These are phyloP conservation scores for Batillaria attramentaria DNA, from an alignment of 1,140 invertebrate species.

Conservation along the genomic window DNA sequence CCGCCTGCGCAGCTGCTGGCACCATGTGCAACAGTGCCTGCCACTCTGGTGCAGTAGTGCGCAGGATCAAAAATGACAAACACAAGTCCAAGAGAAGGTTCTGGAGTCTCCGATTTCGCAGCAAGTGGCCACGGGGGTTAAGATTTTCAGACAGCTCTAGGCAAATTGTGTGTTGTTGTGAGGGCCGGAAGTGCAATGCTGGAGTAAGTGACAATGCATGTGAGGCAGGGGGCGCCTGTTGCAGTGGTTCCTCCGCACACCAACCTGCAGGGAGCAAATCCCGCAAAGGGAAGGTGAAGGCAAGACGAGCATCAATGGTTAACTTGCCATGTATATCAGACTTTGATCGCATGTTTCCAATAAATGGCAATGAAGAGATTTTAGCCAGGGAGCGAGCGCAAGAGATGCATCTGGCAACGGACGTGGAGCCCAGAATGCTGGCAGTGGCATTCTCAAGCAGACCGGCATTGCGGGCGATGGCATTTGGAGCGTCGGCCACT, in stretches of 20 bases:
- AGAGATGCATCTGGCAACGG: not conserved
- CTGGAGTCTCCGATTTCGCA: constrained; percentile 58
- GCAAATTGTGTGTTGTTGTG: constrained; percentile 1
- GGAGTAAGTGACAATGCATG: not conserved
- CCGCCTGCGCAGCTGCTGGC: constrained; percentile 4
- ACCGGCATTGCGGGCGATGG: not conserved
- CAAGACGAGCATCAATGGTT: not conserved
- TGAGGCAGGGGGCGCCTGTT: not conserved
- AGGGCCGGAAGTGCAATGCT: constrained; percentile 8
- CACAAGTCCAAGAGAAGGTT: constrained; percentile 55
- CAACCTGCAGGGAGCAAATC: not conserved
- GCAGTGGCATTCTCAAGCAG: too few species aligned
- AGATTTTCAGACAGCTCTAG: constrained; percentile 23
- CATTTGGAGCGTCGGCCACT: not conserved
- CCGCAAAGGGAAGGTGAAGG: not conserved
- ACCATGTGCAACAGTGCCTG: constrained; percentile 9
- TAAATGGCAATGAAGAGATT: constrained; percentile 23
- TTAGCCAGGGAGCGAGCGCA: constrained; percentile 17
- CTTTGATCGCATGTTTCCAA: constrained; percentile 21
- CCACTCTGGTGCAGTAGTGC: constrained; percentile 9
- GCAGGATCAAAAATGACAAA: constrained; percentile 42
- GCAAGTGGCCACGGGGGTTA: constrained; percentile 41
- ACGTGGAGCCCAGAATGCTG: not conserved
- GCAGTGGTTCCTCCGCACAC: not conserved
- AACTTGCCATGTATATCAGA: not conserved